Evolutionary conservation across 2,113 vertebrate species (phyloP).

Genomic region (Trichomycterus rosablanca): DNA sequence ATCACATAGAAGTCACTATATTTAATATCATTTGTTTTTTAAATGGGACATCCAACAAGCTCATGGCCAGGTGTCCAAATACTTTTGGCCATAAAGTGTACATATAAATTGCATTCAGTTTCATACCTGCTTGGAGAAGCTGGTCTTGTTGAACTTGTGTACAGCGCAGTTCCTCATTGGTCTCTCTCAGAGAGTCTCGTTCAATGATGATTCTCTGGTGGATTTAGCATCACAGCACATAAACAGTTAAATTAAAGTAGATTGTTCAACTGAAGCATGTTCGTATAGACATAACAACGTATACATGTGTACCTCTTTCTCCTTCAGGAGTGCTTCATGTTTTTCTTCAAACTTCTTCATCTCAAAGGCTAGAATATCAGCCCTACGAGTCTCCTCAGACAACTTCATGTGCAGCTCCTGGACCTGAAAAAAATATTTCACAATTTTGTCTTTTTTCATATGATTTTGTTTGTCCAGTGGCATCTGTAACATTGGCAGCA

Average conservation of each 20-base stretch:
- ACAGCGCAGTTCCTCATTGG: slow-evolving; percentile 90
- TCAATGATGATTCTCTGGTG: slow-evolving; percentile 86
- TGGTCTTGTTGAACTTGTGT: slow-evolving; percentile 88
- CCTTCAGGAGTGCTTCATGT: slow-evolving; percentile 84
- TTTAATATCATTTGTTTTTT: too few relatives aligned
- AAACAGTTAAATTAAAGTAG: neutral
- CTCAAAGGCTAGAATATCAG: slow-evolving; percentile 88
- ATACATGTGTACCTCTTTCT: slow-evolving; percentile 79
- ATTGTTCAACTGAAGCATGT: neutral
- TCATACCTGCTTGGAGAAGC: slow-evolving; percentile 81
- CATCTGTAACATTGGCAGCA: too few relatives aligned
- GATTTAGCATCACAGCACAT: neutral
- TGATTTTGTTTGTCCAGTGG: too few relatives aligned
- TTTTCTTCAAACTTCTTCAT: slow-evolving; percentile 89
- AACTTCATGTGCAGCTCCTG: slow-evolving; percentile 89
- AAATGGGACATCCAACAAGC: too few relatives aligned
- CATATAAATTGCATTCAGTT: too few relatives aligned
- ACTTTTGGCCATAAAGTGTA: too few relatives aligned
- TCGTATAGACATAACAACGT: neutral
- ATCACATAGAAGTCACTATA: too few relatives aligned
- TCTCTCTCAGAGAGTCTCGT: slow-evolving; percentile 87
- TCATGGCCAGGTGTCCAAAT: too few relatives aligned
- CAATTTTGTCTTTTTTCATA: too few relatives aligned
- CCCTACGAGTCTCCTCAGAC: slow-evolving; percentile 86
- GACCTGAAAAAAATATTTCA: too few relatives aligned